Evolutionary conservation across 2,113 vertebrate species (phyloP).

Genomic region (Phasianus colchicus): DNA sequence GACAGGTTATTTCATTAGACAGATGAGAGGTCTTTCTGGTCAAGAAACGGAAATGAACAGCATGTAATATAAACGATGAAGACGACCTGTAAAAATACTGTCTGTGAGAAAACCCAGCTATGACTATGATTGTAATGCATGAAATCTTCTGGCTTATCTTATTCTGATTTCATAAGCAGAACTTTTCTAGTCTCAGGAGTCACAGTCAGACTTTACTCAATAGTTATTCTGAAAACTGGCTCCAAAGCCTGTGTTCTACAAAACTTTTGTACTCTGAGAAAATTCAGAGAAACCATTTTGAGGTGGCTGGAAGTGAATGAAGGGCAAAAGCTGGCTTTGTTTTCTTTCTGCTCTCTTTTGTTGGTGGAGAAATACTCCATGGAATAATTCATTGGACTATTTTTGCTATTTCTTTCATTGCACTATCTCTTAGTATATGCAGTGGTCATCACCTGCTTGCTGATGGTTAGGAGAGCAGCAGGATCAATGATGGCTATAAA

Average conservation of each 20-base stretch:
- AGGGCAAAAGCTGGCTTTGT: not conserved
- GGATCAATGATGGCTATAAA: not conserved
- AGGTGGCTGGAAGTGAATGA: not conserved
- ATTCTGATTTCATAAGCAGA: not conserved
- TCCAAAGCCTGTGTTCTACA: not conserved
- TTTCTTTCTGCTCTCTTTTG: not conserved
- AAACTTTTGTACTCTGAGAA: not conserved
- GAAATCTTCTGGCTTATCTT: not conserved
- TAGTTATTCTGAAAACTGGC: not conserved
- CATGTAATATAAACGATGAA: not conserved
- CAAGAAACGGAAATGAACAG: not conserved
- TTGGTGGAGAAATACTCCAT: not conserved
- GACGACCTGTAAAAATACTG: not conserved
- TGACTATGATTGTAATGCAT: not conserved
- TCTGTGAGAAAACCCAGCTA: not conserved
- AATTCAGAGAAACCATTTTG: not conserved
- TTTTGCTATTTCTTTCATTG: not conserved
- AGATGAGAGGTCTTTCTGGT: not conserved
- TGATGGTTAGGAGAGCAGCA: not conserved
- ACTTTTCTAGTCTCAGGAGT: not conserved
- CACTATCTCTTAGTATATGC: not conserved
- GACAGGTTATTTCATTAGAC: not conserved
- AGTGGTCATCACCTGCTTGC: not conserved
- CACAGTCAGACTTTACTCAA: not conserved
- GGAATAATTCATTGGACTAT: not conserved